phyloP scores from a whole-genome alignment of 2,113 vertebrate genomes.

The Nothobranchius kuhntae region DNA sequence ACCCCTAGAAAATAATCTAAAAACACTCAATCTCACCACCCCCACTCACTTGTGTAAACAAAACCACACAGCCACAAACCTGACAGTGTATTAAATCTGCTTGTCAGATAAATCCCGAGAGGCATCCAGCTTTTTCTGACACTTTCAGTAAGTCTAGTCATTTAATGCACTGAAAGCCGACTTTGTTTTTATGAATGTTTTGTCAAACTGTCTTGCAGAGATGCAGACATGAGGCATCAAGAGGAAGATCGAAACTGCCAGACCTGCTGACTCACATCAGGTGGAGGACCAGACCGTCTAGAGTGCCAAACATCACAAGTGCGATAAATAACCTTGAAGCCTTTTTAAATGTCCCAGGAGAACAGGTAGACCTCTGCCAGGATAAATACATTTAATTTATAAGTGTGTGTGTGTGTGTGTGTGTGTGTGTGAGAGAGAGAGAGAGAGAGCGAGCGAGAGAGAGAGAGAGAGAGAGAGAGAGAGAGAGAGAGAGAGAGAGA shows the following conservation, averaged over 20 bases:
- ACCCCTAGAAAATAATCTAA: slow-evolving; percentile 5
- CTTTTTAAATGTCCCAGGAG: slow-evolving; percentile 1
- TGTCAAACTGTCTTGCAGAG: slow-evolving; percentile 4
- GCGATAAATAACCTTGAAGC: slow-evolving; percentile 18
- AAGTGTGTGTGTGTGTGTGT: background rate
- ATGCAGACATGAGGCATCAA: slow-evolving; percentile 12
- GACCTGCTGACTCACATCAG: slow-evolving; percentile 18
- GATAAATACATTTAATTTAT: background rate
- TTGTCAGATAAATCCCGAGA: background rate
- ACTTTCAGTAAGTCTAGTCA: background rate
- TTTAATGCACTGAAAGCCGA: slow-evolving; percentile 1
- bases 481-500: no score
- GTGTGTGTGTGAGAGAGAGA: background rate
- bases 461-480: no score
- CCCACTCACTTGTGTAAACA: slow-evolving; percentile 27
- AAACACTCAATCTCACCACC: slow-evolving; percentile 11
- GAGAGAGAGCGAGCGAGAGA: no score
- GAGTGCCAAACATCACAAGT: slow-evolving; percentile 6
- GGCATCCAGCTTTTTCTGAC: background rate
- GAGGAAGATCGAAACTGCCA: slow-evolving; percentile 12
- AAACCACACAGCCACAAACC: slow-evolving; percentile 21
- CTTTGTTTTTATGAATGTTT: background rate
- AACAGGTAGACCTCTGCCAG: slow-evolving; percentile 10
- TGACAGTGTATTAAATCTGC: slow-evolving; percentile 11
- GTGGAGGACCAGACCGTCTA: background rate